phyloP scores from a whole-genome alignment of 2,888 invertebrate species.

The Argyresthia albistria region DNA sequence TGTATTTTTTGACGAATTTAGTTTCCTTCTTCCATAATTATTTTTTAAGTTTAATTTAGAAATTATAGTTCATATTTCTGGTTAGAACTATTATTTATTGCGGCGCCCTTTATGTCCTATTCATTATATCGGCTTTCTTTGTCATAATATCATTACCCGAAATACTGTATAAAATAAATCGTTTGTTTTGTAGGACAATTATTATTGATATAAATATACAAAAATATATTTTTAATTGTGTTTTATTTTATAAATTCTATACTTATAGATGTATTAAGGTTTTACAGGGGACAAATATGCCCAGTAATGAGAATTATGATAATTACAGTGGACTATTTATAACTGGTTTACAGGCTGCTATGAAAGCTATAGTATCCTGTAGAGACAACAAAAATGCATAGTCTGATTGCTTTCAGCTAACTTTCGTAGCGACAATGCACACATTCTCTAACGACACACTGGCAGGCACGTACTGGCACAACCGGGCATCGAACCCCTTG shows the following conservation, averaged over 20 bases:
- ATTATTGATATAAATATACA: conserved; percentile 58
- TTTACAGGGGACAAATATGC: too few relatives aligned
- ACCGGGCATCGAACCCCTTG: conserved; percentile 70
- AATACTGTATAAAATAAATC: conserved; percentile 1
- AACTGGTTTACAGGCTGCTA: not conserved
- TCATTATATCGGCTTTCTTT: too few relatives aligned
- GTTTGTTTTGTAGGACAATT: conserved; percentile 34
- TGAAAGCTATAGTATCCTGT: too few relatives aligned
- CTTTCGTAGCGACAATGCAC: conserved; percentile 76
- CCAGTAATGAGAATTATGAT: too few relatives aligned
- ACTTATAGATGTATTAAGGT: too few relatives aligned
- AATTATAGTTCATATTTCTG: too few relatives aligned
- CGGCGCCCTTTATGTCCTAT: too few relatives aligned
- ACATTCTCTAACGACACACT: conserved; percentile 84
- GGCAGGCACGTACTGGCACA: conserved; percentile 77
- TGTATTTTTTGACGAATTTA: too few relatives aligned
- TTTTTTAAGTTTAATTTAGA: too few relatives aligned
- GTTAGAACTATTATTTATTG: too few relatives aligned
- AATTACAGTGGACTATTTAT: too few relatives aligned
- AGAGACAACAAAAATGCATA: not conserved
- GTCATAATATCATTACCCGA: not conserved
- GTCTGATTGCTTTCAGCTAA: not conserved
- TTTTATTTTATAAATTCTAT: conserved; percentile 20
- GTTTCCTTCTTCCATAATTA: too few relatives aligned
- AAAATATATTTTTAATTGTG: conserved; percentile 48